Conservation (phyloP, 2,113 vertebrate genomes). For the Aspidoscelis tigris region DNA sequence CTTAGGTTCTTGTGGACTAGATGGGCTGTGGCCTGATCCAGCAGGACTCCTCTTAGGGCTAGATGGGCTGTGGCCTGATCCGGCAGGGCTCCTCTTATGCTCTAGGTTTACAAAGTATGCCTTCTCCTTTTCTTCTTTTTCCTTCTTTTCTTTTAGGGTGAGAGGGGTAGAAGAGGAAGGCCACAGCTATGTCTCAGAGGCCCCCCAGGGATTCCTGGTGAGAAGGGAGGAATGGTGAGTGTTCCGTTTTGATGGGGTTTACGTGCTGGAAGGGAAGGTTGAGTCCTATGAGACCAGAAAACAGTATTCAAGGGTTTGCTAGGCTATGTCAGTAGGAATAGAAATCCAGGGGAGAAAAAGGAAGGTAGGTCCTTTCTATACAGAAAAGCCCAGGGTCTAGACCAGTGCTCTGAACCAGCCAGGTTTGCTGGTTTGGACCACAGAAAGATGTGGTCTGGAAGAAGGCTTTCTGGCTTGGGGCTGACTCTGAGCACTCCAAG, state of each 20-base stretch:
- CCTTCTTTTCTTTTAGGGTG: constrained; percentile 71
- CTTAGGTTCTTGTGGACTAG: too few species aligned
- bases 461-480: not conserved
- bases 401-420: too few species aligned
- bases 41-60: too few species aligned
- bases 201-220: constrained; percentile 73
- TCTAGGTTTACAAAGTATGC: not conserved
- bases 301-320: too few species aligned
- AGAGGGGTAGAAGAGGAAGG: constrained; percentile 80
- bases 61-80: too few species aligned
- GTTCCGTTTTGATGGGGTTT: not conserved
- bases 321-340: not conserved
- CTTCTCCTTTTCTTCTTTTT: not conserved
- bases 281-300: not conserved
- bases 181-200: constrained; percentile 77
- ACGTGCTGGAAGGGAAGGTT: not conserved
- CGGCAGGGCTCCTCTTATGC: too few species aligned
- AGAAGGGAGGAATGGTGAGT: constrained; percentile 79
- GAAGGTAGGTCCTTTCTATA: not conserved
- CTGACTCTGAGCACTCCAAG: not conserved
- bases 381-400: not conserved
- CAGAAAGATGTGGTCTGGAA: not conserved
- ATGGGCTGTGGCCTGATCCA: too few species aligned
- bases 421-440: too few species aligned
- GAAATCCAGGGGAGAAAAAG: not conserved